phyloP scores from a whole-genome alignment of 2,113 vertebrate species.

The Natator depressus region DNA sequence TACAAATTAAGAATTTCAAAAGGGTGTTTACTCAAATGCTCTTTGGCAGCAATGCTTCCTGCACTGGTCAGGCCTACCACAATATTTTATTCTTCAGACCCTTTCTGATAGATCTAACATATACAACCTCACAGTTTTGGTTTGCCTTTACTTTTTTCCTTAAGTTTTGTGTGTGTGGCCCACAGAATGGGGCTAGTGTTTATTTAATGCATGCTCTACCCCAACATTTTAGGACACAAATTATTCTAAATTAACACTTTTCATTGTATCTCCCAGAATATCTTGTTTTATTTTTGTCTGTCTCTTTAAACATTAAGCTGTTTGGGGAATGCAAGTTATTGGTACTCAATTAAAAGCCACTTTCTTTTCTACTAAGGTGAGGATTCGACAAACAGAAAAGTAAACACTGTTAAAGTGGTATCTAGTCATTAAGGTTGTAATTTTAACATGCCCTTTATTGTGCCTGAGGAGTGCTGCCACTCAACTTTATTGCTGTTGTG shows the following conservation, averaged over 20 bases:
- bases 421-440: not conserved
- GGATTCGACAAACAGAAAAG: not conserved
- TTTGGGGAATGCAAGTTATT: not conserved
- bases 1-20: not conserved
- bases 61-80: accelerated
- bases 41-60: accelerated
- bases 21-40: not conserved
- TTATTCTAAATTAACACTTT: not conserved
- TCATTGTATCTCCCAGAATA: not conserved
- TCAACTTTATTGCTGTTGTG: not conserved
- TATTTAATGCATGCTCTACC: not conserved
- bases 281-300: not conserved
- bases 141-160: not conserved
- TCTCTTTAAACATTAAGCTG: not conserved
- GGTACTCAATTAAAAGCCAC: not conserved
- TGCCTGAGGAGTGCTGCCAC: not conserved
- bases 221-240: not conserved
- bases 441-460: not conserved
- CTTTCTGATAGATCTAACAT: not conserved
- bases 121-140: not conserved
- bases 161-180: not conserved
- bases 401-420: not conserved
- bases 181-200: too few species aligned
- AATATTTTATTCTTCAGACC: accelerated
- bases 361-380: not conserved